Conservation (phyloP, 2,888 invertebrate species). For the Sphecodes monilicornis region DNA sequence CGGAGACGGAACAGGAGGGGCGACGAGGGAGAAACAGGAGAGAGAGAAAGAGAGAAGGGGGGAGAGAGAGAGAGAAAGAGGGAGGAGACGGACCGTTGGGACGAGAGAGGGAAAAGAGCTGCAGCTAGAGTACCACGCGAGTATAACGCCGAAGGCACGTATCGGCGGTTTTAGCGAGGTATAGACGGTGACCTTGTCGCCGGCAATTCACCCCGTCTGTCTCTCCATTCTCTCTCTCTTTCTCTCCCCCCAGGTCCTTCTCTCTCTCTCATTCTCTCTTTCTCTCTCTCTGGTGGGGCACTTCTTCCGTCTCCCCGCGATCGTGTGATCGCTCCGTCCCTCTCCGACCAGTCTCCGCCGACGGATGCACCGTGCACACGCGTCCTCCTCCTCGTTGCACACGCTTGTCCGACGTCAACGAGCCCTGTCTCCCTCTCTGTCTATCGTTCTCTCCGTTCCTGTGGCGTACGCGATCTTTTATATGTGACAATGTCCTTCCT, state of each 20-base stretch:
- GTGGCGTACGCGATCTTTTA: conserved; percentile 35
- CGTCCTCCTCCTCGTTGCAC: conserved; percentile 63
- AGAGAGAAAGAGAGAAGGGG: conserved; percentile 22
- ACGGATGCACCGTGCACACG: conserved; percentile 49
- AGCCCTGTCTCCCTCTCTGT: background rate
- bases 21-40: background rate
- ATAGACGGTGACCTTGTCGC: conserved; percentile 69
- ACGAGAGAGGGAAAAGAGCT: conserved; percentile 43
- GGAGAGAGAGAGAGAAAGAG: conserved; percentile 4
- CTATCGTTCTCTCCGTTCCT: background rate
- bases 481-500: conserved; percentile 54
- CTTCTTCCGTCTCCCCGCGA: conserved; percentile 72
- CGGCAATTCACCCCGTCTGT: conserved; percentile 71
- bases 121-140: conserved; percentile 76
- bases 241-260: background rate
- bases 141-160: conserved; percentile 76
- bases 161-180: conserved; percentile 65
- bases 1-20: background rate
- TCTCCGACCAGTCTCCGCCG: conserved; percentile 48
- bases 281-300: conserved; percentile 3
- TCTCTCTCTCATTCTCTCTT: background rate
- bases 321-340: conserved; percentile 61
- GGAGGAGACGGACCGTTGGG: conserved; percentile 30
- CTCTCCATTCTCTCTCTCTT: conserved; percentile 56
- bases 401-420: conserved; percentile 45